Evolutionary conservation across 2,113 vertebrate species (phyloP).

Genomic region (Coptodon bakossiorum): DNA sequence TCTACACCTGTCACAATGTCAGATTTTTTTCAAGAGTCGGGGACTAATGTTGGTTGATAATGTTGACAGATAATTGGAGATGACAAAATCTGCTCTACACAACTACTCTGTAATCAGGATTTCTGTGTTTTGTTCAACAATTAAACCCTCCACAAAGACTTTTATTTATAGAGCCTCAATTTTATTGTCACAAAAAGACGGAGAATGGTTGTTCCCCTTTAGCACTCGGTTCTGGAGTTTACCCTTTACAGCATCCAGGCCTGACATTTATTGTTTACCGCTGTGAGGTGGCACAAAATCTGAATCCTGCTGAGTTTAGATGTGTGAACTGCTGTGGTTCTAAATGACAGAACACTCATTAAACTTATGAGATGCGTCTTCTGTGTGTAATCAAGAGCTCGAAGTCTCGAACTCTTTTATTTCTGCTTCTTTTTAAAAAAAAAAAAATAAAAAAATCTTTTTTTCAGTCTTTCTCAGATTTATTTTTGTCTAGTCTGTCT

Average conservation of each 20-base stretch:
- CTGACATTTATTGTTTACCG: background rate
- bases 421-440: background rate
- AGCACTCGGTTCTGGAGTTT: background rate
- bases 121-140: background rate
- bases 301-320: background rate
- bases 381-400: background rate
- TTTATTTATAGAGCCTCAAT: background rate
- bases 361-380: background rate
- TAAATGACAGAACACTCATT: background rate
- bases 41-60: background rate
- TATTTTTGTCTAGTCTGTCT: background rate
- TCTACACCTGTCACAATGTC: background rate
- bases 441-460: too few species aligned
- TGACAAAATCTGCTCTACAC: background rate
- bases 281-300: background rate
- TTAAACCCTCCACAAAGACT: background rate
- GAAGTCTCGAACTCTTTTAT: background rate
- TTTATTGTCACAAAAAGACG: background rate
- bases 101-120: background rate
- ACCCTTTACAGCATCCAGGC: background rate
- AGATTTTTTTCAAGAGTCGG: background rate
- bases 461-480: background rate
- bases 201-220: background rate
- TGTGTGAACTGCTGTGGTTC: background rate
- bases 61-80: background rate